Conservation (phyloP, 2,797 vertebrate genomes). For the Silurus aristotelis region DNA sequence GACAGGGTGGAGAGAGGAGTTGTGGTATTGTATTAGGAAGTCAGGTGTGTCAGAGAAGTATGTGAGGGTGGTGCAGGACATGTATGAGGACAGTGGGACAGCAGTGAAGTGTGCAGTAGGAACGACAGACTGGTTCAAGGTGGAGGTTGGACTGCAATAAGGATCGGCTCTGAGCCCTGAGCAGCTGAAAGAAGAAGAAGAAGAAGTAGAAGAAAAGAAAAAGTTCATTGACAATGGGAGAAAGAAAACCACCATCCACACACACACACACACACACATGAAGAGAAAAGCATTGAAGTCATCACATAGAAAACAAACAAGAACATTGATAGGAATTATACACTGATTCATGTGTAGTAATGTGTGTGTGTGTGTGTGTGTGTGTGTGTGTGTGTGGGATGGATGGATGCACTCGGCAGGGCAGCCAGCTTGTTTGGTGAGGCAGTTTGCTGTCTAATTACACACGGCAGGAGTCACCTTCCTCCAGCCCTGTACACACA, state of each 20-base stretch:
- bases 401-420: conserved; percentile 62
- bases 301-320: background rate
- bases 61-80: too few relatives aligned
- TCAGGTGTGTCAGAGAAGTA: too few relatives aligned
- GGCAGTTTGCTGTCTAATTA: conserved; percentile 80
- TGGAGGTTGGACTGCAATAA: too few relatives aligned
- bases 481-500: conserved; percentile 62
- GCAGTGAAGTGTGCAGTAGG: too few relatives aligned
- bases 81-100: too few relatives aligned
- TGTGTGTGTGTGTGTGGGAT: conserved; percentile 49
- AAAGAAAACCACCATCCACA: conserved; percentile 33
- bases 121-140: too few relatives aligned
- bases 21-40: too few relatives aligned
- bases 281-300: background rate
- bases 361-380: background rate
- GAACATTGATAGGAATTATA: conserved; percentile 38
- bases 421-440: conserved; percentile 70
- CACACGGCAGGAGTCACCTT: conserved; percentile 78
- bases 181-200: too few relatives aligned
- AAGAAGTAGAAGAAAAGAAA: too few relatives aligned
- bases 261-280: conserved; percentile 42
- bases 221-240: too few relatives aligned
- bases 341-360: conserved; percentile 53
- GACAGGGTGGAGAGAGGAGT: too few relatives aligned
- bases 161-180: too few relatives aligned